Conservation (phyloP, 2,113 vertebrate species). For the Meriones unguiculatus region DNA sequence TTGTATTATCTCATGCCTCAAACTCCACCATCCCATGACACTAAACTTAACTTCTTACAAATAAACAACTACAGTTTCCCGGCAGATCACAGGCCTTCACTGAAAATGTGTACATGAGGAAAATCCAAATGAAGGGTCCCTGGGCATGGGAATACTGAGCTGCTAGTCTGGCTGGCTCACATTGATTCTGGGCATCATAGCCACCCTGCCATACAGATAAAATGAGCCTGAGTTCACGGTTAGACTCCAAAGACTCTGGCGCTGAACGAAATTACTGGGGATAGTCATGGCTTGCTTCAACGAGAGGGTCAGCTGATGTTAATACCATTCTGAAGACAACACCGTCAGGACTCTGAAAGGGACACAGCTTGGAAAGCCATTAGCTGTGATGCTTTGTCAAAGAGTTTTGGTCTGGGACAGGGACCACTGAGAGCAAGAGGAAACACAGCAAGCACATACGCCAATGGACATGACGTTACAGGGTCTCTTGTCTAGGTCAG, state of each 20-base stretch:
- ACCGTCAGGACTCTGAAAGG: constrained; percentile 52
- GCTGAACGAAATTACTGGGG: constrained; percentile 70
- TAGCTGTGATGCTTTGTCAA: neutral
- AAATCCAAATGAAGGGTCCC: neutral
- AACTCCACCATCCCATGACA: neutral
- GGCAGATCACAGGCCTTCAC: neutral
- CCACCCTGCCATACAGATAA: neutral
- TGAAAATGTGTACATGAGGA: neutral
- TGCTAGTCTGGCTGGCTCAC: neutral
- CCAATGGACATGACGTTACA: neutral
- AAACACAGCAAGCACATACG: neutral
- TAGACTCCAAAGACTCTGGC: constrained; percentile 14
- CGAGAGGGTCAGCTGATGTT: constrained; percentile 54
- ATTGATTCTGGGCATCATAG: neutral
- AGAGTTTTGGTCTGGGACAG: neutral
- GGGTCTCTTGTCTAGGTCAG: neutral
- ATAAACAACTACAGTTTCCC: neutral
- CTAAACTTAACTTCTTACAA: constrained; percentile 22
- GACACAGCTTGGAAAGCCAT: neutral
- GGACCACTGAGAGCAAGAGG: neutral
- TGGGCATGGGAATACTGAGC: neutral
- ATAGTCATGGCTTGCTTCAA: constrained; percentile 71
- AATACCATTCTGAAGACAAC: constrained; percentile 70
- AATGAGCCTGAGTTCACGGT: constrained; percentile 27
- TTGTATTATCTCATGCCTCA: neutral